A percentile compares a stretch with the other conserved stretches of the same genome.
phyloP scores from a whole-genome alignment of 2,113 vertebrate genomes.

The Lophotis ruficrista region DNA sequence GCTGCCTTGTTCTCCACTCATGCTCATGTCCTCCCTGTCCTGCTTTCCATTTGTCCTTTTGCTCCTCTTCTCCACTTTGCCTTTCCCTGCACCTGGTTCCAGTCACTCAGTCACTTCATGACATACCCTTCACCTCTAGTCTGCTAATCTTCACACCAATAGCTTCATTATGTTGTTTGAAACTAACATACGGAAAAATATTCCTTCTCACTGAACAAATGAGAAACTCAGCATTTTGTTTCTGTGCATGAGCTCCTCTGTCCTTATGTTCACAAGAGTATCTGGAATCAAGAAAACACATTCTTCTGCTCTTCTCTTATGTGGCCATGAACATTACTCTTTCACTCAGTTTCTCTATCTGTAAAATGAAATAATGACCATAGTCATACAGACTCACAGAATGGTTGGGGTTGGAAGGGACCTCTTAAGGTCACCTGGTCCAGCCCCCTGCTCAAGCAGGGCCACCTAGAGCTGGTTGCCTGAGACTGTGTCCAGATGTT shows the following conservation, averaged over 20 bases:
- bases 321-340: not conserved
- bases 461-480: not conserved
- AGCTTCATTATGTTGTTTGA: not conserved
- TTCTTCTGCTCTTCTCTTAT: not conserved
- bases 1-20: not conserved
- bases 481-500: not conserved
- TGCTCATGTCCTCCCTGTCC: not conserved
- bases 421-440: not conserved
- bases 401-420: not conserved
- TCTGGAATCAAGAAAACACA: not conserved
- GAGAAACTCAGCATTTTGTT: not conserved
- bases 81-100: not conserved
- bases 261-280: not conserved
- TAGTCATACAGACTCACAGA: not conserved
- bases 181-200: not conserved
- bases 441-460: not conserved
- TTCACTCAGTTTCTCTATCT: not conserved
- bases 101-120: not conserved
- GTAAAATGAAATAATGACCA: not conserved
- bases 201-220: not conserved
- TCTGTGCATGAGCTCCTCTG: not conserved
- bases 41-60: not conserved
- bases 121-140: not conserved
- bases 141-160: not conserved
- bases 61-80: not conserved